These are phyloP conservation scores for Picus viridis DNA, from an alignment of 2,797 vertebrate species.

Conservation along the genomic window DNA sequence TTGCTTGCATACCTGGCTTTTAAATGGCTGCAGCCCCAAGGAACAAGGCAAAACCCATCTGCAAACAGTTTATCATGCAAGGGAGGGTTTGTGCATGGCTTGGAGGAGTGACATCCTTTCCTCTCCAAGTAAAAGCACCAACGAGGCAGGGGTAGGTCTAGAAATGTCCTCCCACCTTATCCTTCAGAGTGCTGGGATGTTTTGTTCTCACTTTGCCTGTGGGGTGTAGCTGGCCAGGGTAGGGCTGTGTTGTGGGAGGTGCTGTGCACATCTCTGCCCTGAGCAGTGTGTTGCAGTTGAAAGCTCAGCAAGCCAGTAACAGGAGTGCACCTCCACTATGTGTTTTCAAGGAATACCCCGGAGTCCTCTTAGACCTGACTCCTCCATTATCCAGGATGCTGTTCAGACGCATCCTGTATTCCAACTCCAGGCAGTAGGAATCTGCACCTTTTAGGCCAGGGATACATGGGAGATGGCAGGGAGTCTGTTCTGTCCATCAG, in stretches of 20 bases:
- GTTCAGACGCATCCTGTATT: background rate
- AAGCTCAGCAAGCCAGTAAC: rapidly evolving
- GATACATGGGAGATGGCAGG: rapidly evolving
- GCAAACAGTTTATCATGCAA: background rate
- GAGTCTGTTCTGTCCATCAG: background rate
- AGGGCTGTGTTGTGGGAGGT: background rate
- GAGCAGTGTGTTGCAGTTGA: background rate
- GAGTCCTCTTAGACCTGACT: background rate
- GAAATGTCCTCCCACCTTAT: background rate
- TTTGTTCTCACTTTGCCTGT: background rate
- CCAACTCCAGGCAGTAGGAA: background rate
- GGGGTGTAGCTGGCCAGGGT: background rate
- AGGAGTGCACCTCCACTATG: rapidly evolving
- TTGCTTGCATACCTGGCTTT: background rate
- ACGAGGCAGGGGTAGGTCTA: background rate
- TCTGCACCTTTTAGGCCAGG: background rate
- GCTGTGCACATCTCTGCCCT: background rate
- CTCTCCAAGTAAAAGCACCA: background rate
- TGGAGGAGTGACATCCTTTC: background rate
- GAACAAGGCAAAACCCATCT: background rate
- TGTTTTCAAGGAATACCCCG: background rate
- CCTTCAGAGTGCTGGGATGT: background rate
- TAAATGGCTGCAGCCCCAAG: background rate
- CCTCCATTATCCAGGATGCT: background rate
- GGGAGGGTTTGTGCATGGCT: background rate